Percentiles rank a stretch among this genome's conserved stretches.
Evolutionary conservation across 2,113 vertebrate species (phyloP).

Genomic region (Zeus faber): DNA sequence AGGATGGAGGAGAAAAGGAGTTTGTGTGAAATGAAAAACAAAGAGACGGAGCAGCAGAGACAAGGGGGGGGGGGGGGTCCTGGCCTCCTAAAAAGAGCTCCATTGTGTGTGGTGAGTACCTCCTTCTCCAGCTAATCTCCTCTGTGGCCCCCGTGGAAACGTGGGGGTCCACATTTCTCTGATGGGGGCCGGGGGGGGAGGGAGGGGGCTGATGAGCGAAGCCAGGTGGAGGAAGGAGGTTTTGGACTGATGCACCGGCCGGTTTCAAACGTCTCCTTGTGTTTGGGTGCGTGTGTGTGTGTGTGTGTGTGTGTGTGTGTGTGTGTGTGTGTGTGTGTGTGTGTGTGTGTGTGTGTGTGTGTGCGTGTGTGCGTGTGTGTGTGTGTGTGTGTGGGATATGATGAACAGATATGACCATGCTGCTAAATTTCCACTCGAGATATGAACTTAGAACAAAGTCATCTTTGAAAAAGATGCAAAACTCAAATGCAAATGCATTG

Average conservation of each 20-base stretch:
- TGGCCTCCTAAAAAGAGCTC: slow-evolving; percentile 52
- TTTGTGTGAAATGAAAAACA: no score
- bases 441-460: no score
- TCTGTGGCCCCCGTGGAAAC: no score
- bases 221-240: slow-evolving; percentile 46
- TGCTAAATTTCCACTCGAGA: no score
- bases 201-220: slow-evolving; percentile 58
- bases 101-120: slow-evolving; percentile 66
- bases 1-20: slow-evolving; percentile 21
- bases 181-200: no score
- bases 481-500: no score
- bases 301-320: slow-evolving; percentile 11
- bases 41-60: slow-evolving; percentile 13
- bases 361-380: no score
- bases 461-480: no score
- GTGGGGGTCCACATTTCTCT: slow-evolving; percentile 68
- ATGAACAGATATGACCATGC: no score
- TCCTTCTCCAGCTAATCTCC: slow-evolving; percentile 61
- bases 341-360: no score
- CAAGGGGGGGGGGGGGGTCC: neutral
- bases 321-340: slow-evolving; percentile 31
- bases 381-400: no score
- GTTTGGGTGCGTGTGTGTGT: no score
- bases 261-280: slow-evolving; percentile 38
- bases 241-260: slow-evolving; percentile 31